phyloP scores from a whole-genome alignment of 2,797 vertebrate genomes.

The Micrastur ruficollis region DNA sequence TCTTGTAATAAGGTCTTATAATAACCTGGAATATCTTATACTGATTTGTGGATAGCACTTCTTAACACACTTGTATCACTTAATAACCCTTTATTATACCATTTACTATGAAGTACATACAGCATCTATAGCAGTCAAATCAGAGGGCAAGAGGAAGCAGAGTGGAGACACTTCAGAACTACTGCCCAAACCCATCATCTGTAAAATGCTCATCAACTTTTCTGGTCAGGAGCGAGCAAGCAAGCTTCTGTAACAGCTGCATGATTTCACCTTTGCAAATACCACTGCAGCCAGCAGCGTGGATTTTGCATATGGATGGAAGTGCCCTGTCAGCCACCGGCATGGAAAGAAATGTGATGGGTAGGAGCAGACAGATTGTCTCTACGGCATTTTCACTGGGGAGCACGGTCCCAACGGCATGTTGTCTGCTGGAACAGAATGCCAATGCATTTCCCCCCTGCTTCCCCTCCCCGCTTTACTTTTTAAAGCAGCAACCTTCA shows the following conservation, averaged over 20 bases:
- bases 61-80: neutral
- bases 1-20: neutral
- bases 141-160: neutral
- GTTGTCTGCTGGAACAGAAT: neutral
- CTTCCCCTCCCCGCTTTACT: neutral
- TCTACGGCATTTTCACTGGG: neutral
- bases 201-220: constrained; percentile 1
- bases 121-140: neutral
- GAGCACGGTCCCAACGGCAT: fast-evolving
- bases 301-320: neutral
- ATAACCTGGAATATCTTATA: constrained; percentile 13
- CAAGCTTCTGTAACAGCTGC: neutral
- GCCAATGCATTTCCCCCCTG: fast-evolving
- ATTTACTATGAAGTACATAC: neutral
- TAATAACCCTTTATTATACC: neutral
- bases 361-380: constrained; percentile 2
- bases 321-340: neutral
- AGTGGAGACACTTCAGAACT: neutral
- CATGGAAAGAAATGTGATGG: constrained; percentile 9
- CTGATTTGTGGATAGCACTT: neutral
- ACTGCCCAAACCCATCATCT: neutral
- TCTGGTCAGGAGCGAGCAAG: neutral
- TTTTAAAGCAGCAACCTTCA: neutral
- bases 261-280: constrained; percentile 33
- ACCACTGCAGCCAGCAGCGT: neutral